These are phyloP conservation scores for Drosophila elegans DNA, from an alignment of 1,140 invertebrate species.

Conservation along the genomic window DNA sequence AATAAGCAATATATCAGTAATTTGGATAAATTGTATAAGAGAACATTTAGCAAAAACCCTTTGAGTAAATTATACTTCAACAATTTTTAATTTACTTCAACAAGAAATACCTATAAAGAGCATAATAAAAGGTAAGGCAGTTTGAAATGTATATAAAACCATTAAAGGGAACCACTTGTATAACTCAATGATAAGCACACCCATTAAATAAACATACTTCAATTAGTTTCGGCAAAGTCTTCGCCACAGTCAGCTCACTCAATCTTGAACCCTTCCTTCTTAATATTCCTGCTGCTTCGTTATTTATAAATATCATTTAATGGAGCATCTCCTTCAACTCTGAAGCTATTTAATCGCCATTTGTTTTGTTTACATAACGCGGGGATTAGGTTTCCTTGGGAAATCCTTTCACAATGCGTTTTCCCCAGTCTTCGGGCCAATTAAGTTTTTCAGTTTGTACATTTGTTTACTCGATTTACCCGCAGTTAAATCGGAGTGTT, in stretches of 20 bases:
- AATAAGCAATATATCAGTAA: no score
- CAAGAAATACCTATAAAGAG: no score
- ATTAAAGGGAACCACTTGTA: neutral
- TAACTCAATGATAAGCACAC: neutral
- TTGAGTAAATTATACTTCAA: no score
- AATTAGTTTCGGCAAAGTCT: constrained; percentile 21
- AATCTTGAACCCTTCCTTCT: constrained; percentile 1
- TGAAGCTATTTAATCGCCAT: constrained; percentile 33
- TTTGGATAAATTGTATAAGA: no score
- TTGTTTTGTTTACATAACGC: constrained; percentile 65
- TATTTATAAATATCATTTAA: constrained; percentile 48
- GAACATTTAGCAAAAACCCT: no score
- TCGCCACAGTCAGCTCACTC: neutral
- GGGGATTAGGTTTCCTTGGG: constrained; percentile 46
- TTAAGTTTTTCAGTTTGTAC: constrained; percentile 28
- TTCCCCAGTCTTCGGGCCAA: constrained; percentile 21
- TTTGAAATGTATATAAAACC: neutral
- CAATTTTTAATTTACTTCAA: no score
- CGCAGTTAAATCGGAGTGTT: constrained; percentile 37
- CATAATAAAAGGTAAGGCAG: no score
- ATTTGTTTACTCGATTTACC: constrained; percentile 22
- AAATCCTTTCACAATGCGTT: constrained; percentile 38
- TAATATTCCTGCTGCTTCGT: constrained; percentile 18
- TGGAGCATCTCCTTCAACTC: constrained; percentile 28
- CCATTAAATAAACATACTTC: constrained; percentile 15